These are phyloP conservation scores for Promerops cafer DNA, from an alignment of 2,113 vertebrate genomes.

Conservation along the genomic window DNA sequence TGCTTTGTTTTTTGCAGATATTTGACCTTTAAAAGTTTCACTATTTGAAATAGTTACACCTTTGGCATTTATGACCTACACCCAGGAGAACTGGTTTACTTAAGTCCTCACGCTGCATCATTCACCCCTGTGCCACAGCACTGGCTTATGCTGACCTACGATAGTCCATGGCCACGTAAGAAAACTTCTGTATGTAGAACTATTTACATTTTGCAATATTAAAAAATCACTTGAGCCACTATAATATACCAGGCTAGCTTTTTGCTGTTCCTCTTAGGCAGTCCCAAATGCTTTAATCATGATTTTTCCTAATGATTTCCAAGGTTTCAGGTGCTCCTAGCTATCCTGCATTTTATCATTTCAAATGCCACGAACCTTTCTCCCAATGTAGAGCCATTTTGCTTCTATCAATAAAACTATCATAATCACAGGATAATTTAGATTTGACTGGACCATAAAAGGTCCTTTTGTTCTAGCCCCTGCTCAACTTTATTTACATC, in stretches of 20 bases:
- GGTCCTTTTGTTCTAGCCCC: neutral
- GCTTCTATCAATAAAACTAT: neutral
- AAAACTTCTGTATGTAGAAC: neutral
- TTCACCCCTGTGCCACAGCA: neutral
- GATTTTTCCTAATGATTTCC: neutral
- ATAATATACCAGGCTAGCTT: neutral
- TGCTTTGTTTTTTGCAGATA: neutral
- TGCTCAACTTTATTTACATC: neutral
- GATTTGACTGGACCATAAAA: neutral
- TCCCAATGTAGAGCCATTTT: neutral
- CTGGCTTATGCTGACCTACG: neutral
- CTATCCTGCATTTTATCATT: neutral
- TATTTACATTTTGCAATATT: neutral
- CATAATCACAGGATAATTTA: neutral
- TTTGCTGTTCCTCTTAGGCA: neutral
- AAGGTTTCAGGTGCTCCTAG: neutral
- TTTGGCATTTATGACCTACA: constrained; percentile 11
- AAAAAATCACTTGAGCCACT: neutral
- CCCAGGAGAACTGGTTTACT: neutral
- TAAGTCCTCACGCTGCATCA: neutral
- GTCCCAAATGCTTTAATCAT: neutral
- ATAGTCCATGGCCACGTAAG: neutral
- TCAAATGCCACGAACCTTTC: neutral
- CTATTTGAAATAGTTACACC: neutral
- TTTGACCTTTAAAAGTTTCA: constrained; percentile 26